phyloP scores from a whole-genome alignment of 2,797 vertebrate genomes.

The Linurgus olivaceus region DNA sequence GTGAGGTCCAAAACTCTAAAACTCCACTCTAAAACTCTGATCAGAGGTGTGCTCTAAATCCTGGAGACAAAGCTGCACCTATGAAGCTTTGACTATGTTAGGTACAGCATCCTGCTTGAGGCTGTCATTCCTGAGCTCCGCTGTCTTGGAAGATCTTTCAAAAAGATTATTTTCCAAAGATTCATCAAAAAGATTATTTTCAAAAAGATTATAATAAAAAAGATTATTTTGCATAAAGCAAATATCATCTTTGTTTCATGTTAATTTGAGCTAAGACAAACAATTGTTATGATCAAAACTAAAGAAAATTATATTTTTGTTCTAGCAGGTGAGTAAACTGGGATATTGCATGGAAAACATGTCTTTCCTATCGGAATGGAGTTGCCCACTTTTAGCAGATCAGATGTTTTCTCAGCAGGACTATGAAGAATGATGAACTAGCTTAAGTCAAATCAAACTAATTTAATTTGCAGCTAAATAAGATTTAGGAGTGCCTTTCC shows the following conservation, averaged over 20 bases:
- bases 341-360: not conserved
- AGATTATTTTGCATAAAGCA: no score
- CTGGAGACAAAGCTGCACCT: not conserved
- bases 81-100: not conserved
- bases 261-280: not conserved
- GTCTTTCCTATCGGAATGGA: not conserved
- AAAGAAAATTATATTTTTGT: not conserved
- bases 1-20: not conserved
- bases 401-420: not conserved
- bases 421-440: not conserved
- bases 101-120: not conserved
- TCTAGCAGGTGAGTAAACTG: not conserved
- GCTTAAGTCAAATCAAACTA: not conserved
- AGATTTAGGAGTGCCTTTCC: not conserved
- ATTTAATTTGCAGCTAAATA: slow-evolving; percentile 4
- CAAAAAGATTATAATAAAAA: no score
- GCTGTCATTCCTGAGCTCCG: not conserved
- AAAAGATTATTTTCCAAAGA: not conserved
- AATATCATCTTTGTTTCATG: not conserved
- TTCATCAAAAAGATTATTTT: no score
- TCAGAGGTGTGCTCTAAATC: not conserved
- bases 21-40: not conserved
- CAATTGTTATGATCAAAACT: not conserved
- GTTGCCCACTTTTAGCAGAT: not conserved
- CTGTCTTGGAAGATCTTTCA: not conserved